Evolutionary conservation across 2,888 invertebrate species (phyloP), one percentile per base, ranked within the genome.

Genomic region (Heliconius sara): DNA sequence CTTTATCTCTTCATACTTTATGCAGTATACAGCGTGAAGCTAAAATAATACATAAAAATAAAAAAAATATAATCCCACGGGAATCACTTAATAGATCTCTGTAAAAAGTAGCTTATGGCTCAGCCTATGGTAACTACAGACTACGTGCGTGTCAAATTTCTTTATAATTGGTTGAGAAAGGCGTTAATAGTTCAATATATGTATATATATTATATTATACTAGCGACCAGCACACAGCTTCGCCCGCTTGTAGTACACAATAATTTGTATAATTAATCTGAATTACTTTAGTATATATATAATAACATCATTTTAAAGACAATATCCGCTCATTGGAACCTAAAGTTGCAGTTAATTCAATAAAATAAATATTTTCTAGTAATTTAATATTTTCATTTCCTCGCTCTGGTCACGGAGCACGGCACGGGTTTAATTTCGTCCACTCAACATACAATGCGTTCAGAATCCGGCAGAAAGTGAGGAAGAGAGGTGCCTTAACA

Each of bases 151-250:
- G 25, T 43, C 70, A 47, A 70, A 70, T 70, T 43, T 25, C 43
- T 70, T 70, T 70, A 70, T 43, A 47, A 70, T 70, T 70, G 70
- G 70, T 47, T 19, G 25, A 43, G 70, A 70, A 43, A 70, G 70
- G 43, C 4, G 70, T 43, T 70, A 43, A 70, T 25, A 70, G 16
- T 43, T 39, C 34, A 43, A 43, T 70, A 43, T 70, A 16, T 25
- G 25, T n/a, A 19, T 65, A 16, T n/a, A n/a, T n/a, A n/a, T n/a
- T n/a, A n/a, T 27, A 13, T 27, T n/a, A 60, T n/a, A n/a, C 19
- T 52, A 52, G 7, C 52, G 2, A 7, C 0, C 19, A 22, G 19
- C 19, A 6, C 52, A 19, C 0, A 19, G 19, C 19, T 52, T 22
- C 19, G 6, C 7, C 2, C 52, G 52, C 19, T 52, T 52, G 19